Evolutionary conservation across 1,140 invertebrate genomes (phyloP), one percentile per base, ranked within the genome.

Genomic region (Druon quercuslanigerum): DNA sequence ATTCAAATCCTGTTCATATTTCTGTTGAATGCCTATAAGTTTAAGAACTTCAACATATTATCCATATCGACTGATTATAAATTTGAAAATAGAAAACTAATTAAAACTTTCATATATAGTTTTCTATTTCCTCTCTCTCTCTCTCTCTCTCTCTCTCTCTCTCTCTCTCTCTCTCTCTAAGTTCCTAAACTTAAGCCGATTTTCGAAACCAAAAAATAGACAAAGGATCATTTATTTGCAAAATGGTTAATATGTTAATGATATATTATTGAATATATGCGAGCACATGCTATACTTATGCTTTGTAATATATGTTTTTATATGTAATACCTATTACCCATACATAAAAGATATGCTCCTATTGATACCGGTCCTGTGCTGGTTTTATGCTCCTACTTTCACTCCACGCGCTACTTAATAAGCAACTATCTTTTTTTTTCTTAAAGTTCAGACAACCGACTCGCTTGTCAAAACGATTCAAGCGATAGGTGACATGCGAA

Each of bases 341-440:
- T 46, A 66, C 60, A 66, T 54, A 19, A 9, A 54, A 54, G 17
- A 7, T 54, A 54, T 17, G 19, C 52, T n/a, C 40, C 12, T 57
- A 66, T 66, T 66, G 25, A 66, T 66, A 66, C 60, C 25, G 14
- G 25, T 33, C 57, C 57, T 60, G 60, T 40, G 33, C 33, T 66
- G 25, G 60, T 40, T 54, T 40, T 33, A 66, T 66, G 60, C 20
- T 33, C 60, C 46, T 66, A 66, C 60, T 66, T 66, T 66, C 60
- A 66, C 60, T 66, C 60, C 60, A 66, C 60, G 40, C 25, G 25
- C 60, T 40, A 66, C 60, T 66, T 66, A 66, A 40, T 66, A 66
- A 66, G 40, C 14, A 46, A 25, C 13, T n/a, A 14, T 66, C 40
- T 66, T 66, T 66, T 66, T n/a, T 25, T 60, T 33, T 40, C 60